Evolutionary conservation across 2,113 vertebrate species (phyloP).

Genomic region (Thryonomys swinderianus): DNA sequence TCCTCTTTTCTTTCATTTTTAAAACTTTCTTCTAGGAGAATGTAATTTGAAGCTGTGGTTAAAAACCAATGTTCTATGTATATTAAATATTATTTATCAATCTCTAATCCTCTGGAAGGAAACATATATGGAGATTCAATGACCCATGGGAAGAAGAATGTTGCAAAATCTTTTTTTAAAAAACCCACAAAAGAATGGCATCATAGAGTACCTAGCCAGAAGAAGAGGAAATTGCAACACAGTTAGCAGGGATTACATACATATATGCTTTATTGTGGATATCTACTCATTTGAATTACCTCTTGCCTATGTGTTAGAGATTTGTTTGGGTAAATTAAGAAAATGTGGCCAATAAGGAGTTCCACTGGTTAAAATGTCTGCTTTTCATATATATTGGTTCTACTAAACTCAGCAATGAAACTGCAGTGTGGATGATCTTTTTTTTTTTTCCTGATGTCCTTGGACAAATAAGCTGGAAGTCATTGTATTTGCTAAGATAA

Average conservation of each 20-base stretch:
- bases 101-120: not conserved
- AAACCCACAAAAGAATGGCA: not conserved
- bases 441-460: not conserved
- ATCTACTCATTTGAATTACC: not conserved
- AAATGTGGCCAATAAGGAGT: not conserved
- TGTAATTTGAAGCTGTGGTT: not conserved
- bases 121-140: not conserved
- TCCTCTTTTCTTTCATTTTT: not conserved
- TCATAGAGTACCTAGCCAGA: not conserved
- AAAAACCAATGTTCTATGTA: not conserved
- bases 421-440: not conserved
- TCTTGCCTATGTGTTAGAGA: not conserved
- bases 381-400: not conserved
- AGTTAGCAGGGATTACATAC: not conserved
- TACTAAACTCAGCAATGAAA: not conserved
- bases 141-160: not conserved
- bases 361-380: not conserved
- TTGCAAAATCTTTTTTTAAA: not conserved
- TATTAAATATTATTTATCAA: not conserved
- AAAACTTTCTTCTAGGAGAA: not conserved
- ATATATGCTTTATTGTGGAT: not conserved
- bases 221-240: not conserved
- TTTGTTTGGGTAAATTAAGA: slow-evolving; percentile 28
- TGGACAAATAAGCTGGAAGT: not conserved
- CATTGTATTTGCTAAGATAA: not conserved